Evolutionary conservation across 2,888 invertebrate genomes (phyloP), one percentile per base, ranked within the genome.

Genomic region (Drosophila tripunctata): DNA sequence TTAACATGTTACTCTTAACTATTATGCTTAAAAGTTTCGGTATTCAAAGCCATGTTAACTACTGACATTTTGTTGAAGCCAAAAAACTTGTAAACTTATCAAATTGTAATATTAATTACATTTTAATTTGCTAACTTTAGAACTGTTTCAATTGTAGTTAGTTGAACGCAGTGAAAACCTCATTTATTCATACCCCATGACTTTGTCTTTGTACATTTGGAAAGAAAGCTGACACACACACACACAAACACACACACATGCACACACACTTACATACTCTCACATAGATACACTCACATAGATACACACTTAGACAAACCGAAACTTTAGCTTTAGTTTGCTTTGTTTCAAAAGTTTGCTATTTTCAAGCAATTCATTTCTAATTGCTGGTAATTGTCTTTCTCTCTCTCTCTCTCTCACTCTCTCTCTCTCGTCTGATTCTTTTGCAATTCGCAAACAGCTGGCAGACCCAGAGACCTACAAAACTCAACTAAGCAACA

Each of bases 331-430:
- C 70, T 65, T 54, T 56, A 50, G 68, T 71, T 75, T 75, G 78
- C 77, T 60, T 72, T 69, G 75, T 72, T 76, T 64, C 50, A 33
- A 78, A 77, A 74, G 69, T 75, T 50, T 78, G 78, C 54, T 57
- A 71, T 71, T 71, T 77, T 61, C 66, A 64, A 84, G 78, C 78
- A 78, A 81, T 87, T 81, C 81, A 87, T 78, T 86, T 83, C 81
- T 81, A 81, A 86, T 81, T 81, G 81, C 84, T 78, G 75, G 81
- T 80, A 81, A 86, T 81, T 84, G 87, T 82, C 86, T 80, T 54
- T 35, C 10, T 5, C 17, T n/a, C 4, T 15, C 45, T 50, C 3
- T 31, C 27, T 17, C 19, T 44, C 33, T 19, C 12, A 2, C 5
- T 38, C 30, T 22, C 17, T 14, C 7, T 12, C 14, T 40, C 33